Base-by-base conservation (phyloP, 2,797 vertebrate species). In the Tiaroga cobitis region DNA sequence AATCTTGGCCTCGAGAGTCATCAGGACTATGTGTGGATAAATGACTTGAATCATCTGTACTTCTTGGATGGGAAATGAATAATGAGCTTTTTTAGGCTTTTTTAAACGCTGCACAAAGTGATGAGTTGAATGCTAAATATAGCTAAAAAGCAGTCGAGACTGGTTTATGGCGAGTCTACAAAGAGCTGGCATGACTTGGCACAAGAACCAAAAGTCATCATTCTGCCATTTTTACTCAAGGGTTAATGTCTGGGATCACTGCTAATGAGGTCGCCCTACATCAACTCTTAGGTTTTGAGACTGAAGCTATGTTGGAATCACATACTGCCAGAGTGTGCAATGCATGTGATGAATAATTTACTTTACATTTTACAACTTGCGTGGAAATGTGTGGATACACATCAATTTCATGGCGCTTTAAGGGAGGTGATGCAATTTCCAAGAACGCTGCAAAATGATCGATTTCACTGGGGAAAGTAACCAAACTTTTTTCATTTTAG, bases 11-110 rank as follows among this genome's bases (percentile, higher is more conserved):
- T 88, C 67, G 63, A 90, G 90, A 93, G 91, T 92, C 90, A 90
- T 91, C 89, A 80, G 72, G 90, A 90, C 90, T 90, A 92, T 94
- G 92, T 93, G 94, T 94, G 92, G 93, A 95, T 94, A 95, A 96
- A 95, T 94, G 94, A 94, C 89, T 87, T 87, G 91, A 94, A 94
- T 94, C 93, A 94, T 93, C 90, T 90, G 90, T 92, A 90, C 89
- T 91, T 91, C 91, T 73, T 91, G 91, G 90, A 93, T 79, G 80
- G 51, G 83, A 79, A 79, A 59, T 79, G 86, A 91, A 88, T 87
- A 79, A 85, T 84, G 82, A 92, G 93, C 92, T 93, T 93, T 93
- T 93, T 93, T 92, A 91, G 86, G 87, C 82, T 89, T 89, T 89
- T 54, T 94, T 93, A 91, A 94, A 93, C 92, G 93, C 93, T 89